Base-by-base conservation (phyloP, 2,113 vertebrate species). In the Acrocephalus arundinaceus region DNA sequence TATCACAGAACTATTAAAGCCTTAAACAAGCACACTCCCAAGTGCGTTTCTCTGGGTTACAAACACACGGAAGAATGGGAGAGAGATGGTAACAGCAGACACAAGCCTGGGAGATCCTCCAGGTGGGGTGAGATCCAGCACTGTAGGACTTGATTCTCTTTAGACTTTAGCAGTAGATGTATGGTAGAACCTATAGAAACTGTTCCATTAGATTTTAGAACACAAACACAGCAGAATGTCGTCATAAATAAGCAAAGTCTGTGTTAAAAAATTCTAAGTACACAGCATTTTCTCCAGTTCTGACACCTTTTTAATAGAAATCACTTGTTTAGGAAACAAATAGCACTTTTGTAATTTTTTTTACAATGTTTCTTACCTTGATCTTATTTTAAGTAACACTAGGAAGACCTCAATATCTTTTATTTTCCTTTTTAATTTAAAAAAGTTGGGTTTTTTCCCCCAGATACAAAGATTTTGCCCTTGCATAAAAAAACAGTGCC, bases 291-390 rank as follows among this genome's bases (percentile, higher is more conserved):
- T 98, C 98, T 98, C 98, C 98, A 98, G 98, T 99, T 98, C 98
- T 98, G 99, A 99, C 98, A 98, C 98, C 98, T 98, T 98, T 98
- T 98, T 98, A 98, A 98, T 98, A 98, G 98, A 98, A 98, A 98
- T 98, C 97, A 98, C 98, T 98, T 98, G 98, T 98, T 99, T 98
- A 98, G 98, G 98, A 99, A 99, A 99, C 98, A 99, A 98, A 99
- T 98, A 98, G 98, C 98, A 98, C 98, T 98, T 98, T 97, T 97
- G 97, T 98, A 98, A 94, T 87, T 92, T 94, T 95, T 98, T 97
- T 93, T 98, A 98, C 98, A 99, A 98, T 96, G 98, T 98, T 98
- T 98, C 98, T 99, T 98, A 98, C 97, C 97, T 98, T 98, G 97
- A 98, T 98, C 98, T 98, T 98, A 98, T 98, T 98, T 98, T 98